phyloP scores from a whole-genome alignment of 2,888 invertebrate species.

The Drosophila neutralis region DNA sequence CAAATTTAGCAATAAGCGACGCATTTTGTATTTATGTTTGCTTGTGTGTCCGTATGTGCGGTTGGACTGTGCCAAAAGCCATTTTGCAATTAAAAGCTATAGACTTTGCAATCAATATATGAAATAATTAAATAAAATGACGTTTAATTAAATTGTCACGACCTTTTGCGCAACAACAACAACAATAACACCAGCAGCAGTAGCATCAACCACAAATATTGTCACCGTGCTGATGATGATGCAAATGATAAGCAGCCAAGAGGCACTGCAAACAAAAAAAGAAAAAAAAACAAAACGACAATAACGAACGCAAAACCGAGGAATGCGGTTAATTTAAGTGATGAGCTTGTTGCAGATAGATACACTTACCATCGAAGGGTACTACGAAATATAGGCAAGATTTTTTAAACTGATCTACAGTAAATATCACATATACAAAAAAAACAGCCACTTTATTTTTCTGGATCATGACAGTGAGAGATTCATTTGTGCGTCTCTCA shows the following conservation, averaged over 20 bases:
- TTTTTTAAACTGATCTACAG: background rate
- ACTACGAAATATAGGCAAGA: background rate
- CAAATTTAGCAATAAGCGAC: constrained; percentile 17
- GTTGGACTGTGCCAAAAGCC: constrained; percentile 13
- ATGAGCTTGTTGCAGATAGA: constrained; percentile 31
- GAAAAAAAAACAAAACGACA: constrained; percentile 5
- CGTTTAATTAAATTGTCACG: constrained; percentile 76
- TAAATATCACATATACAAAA: background rate
- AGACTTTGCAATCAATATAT: constrained; percentile 69
- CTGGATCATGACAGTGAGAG: background rate
- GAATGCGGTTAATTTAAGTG: constrained; percentile 72
- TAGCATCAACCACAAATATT: constrained; percentile 14
- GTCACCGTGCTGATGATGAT: constrained; percentile 57
- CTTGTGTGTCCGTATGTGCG: background rate
- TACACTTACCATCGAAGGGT: background rate
- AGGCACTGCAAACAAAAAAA: constrained; percentile 13
- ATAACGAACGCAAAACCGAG: constrained; percentile 35
- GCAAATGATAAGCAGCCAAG: constrained; percentile 40
- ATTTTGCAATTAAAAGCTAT: constrained; percentile 73
- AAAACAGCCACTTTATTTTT: background rate
- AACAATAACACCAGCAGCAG: background rate
- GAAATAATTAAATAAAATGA: constrained; percentile 72
- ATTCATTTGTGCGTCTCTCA: background rate
- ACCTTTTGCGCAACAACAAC: constrained; percentile 58
- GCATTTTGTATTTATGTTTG: background rate